These are phyloP conservation scores for Meriones psammophilus DNA, from an alignment of 2,797 vertebrate genomes.

Conservation along the genomic window DNA sequence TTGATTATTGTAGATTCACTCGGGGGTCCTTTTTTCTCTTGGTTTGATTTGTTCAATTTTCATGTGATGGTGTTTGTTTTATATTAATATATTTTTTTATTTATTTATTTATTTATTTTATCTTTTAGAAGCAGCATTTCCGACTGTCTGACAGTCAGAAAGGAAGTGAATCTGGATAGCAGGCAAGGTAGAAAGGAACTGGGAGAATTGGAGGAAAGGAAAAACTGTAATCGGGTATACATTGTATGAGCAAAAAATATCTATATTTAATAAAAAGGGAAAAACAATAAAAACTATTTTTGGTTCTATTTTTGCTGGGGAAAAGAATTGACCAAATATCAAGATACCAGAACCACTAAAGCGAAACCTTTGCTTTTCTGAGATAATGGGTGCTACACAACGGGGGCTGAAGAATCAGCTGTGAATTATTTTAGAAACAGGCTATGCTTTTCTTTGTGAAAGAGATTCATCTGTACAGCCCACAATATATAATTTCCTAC, in stretches of 20 bases:
- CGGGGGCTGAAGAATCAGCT: background rate
- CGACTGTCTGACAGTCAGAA: background rate
- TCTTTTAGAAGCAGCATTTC: background rate
- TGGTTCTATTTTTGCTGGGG: background rate
- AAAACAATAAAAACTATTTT: background rate
- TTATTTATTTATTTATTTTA: background rate
- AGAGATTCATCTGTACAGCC: background rate
- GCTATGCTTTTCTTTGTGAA: background rate
- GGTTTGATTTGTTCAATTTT: background rate
- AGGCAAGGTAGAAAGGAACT: background rate
- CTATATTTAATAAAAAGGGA: background rate
- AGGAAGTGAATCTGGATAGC: background rate
- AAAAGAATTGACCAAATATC: background rate
- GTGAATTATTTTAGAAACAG: constrained; percentile 33
- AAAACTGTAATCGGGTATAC: background rate
- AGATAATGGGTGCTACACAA: background rate
- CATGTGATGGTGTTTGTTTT: background rate
- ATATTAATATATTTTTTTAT: background rate
- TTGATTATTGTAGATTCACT: background rate
- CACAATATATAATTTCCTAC: background rate
- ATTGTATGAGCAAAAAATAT: background rate
- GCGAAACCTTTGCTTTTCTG: background rate
- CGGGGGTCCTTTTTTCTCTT: background rate
- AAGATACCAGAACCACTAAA: background rate
- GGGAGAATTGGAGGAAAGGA: background rate